Conservation (phyloP, 2,888 invertebrate species). For the Dysmachus trigonus region DNA sequence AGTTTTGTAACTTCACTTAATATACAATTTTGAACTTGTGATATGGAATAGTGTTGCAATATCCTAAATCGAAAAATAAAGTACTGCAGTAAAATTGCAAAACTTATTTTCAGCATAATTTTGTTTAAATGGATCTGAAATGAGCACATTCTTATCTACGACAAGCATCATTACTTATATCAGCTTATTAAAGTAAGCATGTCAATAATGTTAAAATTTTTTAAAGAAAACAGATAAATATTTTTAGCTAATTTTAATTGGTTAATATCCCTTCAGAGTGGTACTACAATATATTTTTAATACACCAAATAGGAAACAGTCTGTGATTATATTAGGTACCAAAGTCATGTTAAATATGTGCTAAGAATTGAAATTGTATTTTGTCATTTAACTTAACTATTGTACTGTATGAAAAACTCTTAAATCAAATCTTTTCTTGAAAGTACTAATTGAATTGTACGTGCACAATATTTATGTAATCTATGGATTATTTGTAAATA, state of each 20-base stretch:
- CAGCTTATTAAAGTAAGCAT: not conserved
- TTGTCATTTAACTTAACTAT: not conserved
- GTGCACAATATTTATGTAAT: not conserved
- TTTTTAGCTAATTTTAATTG: not conserved
- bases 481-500: not conserved
- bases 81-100: not conserved
- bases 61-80: not conserved
- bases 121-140: not conserved
- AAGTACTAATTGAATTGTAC: not conserved
- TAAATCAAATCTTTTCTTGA: not conserved
- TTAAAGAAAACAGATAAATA: not conserved
- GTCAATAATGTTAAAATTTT: not conserved
- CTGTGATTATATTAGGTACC: conserved; percentile 48
- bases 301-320: conserved; percentile 38
- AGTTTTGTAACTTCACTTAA: too few species aligned
- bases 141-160: not conserved
- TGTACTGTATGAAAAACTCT: not conserved
- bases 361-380: conserved; percentile 15
- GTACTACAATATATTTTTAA: conserved; percentile 28
- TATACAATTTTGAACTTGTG: too few species aligned
- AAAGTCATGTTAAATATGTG: conserved; percentile 25
- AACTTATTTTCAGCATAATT: not conserved
- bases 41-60: not conserved
- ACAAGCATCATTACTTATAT: not conserved
- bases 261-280: not conserved